Evolutionary conservation across 1,140 invertebrate species (phyloP).

Genomic region (Melipona quadrifasciata): DNA sequence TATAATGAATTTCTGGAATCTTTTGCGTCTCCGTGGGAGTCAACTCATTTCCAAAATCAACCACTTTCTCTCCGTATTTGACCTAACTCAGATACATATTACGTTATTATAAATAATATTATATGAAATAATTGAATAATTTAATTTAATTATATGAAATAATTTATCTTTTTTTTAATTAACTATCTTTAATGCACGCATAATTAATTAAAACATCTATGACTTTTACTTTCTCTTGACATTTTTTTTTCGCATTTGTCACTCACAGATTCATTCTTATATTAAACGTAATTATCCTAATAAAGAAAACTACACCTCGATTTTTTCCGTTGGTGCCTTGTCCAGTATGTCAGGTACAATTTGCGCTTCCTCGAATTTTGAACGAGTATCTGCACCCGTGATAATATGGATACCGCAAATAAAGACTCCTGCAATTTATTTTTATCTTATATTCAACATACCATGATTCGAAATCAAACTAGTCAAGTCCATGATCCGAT

Average conservation of each 20-base stretch:
- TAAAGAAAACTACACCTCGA: constrained; percentile 74
- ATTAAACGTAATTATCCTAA: background rate
- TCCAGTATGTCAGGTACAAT: constrained; percentile 82
- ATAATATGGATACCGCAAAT: constrained; percentile 60
- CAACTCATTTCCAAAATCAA: constrained; percentile 83
- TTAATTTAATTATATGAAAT: background rate
- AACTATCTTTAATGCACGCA: background rate
- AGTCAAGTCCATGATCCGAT: background rate
- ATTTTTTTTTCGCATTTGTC: background rate
- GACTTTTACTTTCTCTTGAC: background rate
- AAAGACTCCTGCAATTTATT: constrained; percentile 68
- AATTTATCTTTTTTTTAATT: background rate
- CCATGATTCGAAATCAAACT: background rate
- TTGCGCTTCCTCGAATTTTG: constrained; percentile 76
- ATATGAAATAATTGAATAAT: background rate
- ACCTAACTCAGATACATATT: constrained; percentile 66
- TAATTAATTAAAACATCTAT: no score
- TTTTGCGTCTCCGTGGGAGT: constrained; percentile 80
- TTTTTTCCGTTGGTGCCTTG: constrained; percentile 73
- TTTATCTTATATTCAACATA: background rate
- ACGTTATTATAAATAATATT: background rate
- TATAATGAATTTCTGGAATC: constrained; percentile 79
- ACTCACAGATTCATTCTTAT: background rate
- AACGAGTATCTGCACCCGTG: constrained; percentile 68
- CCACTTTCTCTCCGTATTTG: constrained; percentile 76